Conservation (phyloP, 2,888 invertebrate species). For the Andrena marginata region DNA sequence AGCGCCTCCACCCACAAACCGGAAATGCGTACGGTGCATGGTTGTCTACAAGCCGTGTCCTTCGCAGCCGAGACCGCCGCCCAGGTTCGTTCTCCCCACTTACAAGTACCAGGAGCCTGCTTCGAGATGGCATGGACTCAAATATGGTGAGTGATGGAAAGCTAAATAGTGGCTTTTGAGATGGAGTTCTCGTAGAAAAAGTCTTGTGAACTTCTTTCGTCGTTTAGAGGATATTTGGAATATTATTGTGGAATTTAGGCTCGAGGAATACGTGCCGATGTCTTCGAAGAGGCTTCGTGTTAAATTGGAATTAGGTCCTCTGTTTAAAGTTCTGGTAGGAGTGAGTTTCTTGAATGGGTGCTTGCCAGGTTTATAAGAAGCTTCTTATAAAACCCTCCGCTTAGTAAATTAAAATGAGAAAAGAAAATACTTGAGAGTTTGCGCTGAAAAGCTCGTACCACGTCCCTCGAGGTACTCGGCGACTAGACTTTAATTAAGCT, state of each 20-base stretch:
- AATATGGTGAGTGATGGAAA: constrained; percentile 74
- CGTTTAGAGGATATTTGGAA: too few species aligned
- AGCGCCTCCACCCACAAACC: constrained; percentile 68
- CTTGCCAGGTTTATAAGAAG: too few species aligned
- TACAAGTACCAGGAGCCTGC: constrained; percentile 76
- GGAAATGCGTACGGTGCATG: constrained; percentile 81
- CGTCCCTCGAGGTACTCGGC: background rate
- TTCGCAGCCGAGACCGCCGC: constrained; percentile 71
- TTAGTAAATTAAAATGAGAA: background rate
- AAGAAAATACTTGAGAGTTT: constrained; percentile 4
- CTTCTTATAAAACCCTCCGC: too few species aligned
- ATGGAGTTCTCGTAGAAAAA: too few species aligned
- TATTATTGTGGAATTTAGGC: too few species aligned
- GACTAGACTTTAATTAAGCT: constrained; percentile 27
- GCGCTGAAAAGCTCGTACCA: background rate
- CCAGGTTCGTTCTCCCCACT: constrained; percentile 72
- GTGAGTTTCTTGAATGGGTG: too few species aligned
- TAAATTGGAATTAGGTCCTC: too few species aligned
- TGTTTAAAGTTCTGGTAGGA: too few species aligned
- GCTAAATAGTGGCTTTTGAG: too few species aligned
- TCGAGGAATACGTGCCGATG: too few species aligned
- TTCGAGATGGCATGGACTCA: constrained; percentile 77
- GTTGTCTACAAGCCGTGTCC: constrained; percentile 81
- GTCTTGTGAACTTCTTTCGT: too few species aligned
- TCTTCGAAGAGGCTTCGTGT: too few species aligned